Evolutionary conservation across 30 jellyfish, hydroid and myxozoan genomes (phyloP).

Genomic region (Hydra vulgaris): DNA sequence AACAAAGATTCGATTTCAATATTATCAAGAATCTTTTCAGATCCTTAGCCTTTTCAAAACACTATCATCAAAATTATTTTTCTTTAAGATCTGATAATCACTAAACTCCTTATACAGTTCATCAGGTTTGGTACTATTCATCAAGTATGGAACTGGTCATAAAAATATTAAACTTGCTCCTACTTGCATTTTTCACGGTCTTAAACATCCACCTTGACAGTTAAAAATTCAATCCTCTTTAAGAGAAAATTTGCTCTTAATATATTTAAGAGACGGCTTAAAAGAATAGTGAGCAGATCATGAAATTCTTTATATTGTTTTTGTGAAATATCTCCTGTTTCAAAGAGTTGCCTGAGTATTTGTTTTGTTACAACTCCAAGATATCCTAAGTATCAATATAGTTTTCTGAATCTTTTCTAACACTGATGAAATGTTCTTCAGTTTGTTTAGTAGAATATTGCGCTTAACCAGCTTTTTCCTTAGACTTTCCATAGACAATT

Average conservation of each 20-base stretch:
- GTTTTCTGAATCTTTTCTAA: too few relatives aligned
- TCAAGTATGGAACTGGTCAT: slow-evolving; percentile 12
- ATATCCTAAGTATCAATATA: too few relatives aligned
- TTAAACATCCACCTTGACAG: slow-evolving; percentile 39
- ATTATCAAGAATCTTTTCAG: too few relatives aligned
- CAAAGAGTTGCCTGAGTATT: too few relatives aligned
- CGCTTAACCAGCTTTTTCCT: slow-evolving; percentile 44
- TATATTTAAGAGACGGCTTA: slow-evolving; percentile 12
- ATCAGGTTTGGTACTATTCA: too few relatives aligned
- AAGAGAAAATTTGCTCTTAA: slow-evolving; percentile 25
- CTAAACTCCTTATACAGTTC: too few relatives aligned
- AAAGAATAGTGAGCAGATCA: slow-evolving; percentile 27
- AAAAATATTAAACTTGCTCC: slow-evolving; percentile 36
- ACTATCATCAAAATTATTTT: too few relatives aligned
- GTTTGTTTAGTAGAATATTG: slow-evolving; percentile 25
- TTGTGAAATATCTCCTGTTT: too few relatives aligned
- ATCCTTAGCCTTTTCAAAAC: too few relatives aligned
- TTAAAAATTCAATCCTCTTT: slow-evolving; percentile 10
- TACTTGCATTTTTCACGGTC: slow-evolving; percentile 24
- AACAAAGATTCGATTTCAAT: too few relatives aligned
- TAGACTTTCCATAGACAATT: slow-evolving; percentile 31
- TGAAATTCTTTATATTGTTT: slow-evolving; percentile 10
- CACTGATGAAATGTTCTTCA: too few relatives aligned
- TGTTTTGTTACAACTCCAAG: too few relatives aligned
- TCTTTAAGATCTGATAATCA: slow-evolving; percentile 36